Evolutionary conservation across 2,888 invertebrate genomes (phyloP).

Genomic region (Ptilodon capucinus): DNA sequence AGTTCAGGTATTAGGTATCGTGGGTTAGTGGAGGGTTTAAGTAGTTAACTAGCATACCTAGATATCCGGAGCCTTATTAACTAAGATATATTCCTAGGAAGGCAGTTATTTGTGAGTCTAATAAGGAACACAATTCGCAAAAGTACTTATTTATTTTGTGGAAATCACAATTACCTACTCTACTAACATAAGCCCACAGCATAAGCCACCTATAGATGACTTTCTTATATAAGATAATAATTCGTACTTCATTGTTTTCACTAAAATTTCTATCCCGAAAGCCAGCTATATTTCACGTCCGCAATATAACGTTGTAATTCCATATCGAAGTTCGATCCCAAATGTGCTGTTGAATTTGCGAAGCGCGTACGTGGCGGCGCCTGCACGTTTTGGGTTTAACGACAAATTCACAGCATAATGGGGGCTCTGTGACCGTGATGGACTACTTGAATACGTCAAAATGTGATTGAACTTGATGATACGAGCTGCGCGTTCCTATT

Average conservation of each 20-base stretch:
- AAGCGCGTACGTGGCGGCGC: constrained; percentile 20
- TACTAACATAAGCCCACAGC: no score
- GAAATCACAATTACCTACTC: no score
- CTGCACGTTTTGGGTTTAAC: constrained; percentile 22
- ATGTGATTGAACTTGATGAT: constrained; percentile 8
- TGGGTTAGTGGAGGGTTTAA: no score
- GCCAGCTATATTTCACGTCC: constrained; percentile 3
- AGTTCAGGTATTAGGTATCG: no score
- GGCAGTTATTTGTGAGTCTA: no score
- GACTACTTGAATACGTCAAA: constrained; percentile 10
- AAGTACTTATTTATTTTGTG: no score
- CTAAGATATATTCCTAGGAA: no score
- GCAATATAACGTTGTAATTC: constrained; percentile 25
- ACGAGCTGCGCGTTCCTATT: neutral
- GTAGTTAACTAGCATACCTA: no score
- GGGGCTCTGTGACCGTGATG: constrained; percentile 24
- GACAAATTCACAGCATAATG: constrained; percentile 27
- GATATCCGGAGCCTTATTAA: no score
- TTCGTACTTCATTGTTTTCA: neutral
- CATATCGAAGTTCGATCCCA: constrained; percentile 14
- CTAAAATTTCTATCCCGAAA: constrained; percentile 2
- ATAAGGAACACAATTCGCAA: no score
- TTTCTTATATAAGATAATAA: no score
- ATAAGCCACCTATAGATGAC: no score
- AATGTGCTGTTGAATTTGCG: constrained; percentile 26